Evolutionary conservation across 2,797 vertebrate species (phyloP).

Genomic region (Melanotaenia parkinsoni): DNA sequence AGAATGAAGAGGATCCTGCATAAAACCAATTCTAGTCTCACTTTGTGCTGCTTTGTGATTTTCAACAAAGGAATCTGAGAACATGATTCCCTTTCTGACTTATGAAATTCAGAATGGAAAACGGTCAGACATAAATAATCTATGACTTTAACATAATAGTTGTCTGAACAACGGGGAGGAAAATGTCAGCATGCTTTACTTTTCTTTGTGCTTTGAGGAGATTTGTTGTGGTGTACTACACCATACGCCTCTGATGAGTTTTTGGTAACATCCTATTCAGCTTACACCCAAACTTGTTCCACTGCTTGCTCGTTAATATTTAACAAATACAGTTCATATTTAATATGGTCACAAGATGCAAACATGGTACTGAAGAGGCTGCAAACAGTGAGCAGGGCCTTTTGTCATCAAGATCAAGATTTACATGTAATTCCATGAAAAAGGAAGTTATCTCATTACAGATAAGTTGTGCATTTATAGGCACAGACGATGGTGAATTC

Average conservation of each 20-base stretch:
- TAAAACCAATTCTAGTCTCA: constrained; percentile 41
- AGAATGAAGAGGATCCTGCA: constrained; percentile 33
- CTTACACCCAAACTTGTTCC: constrained; percentile 15
- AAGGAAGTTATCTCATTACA: constrained; percentile 20
- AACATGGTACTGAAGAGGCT: constrained; percentile 24
- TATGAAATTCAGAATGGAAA: constrained; percentile 52
- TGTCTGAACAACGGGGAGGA: constrained; percentile 26
- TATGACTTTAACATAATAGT: constrained; percentile 30
- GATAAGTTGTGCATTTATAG: too few relatives aligned
- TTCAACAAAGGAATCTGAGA: neutral
- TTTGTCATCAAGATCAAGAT: constrained; percentile 30
- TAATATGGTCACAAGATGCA: constrained; percentile 65
- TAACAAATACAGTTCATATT: constrained; percentile 68
- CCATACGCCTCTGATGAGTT: constrained; percentile 22
- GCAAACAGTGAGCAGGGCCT: constrained; percentile 25
- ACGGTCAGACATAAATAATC: constrained; percentile 44
- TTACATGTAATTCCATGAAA: constrained; percentile 18
- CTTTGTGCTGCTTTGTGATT: constrained; percentile 6
- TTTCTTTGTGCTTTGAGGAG: constrained; percentile 13
- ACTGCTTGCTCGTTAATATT: constrained; percentile 68
- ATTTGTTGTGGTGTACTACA: constrained; percentile 21
- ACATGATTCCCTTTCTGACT: constrained; percentile 50
- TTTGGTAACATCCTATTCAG: constrained; percentile 31
- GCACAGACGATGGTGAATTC: neutral
- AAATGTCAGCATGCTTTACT: constrained; percentile 31